Conservation (phyloP, 2,888 invertebrate species). For the Euclidia mi region DNA sequence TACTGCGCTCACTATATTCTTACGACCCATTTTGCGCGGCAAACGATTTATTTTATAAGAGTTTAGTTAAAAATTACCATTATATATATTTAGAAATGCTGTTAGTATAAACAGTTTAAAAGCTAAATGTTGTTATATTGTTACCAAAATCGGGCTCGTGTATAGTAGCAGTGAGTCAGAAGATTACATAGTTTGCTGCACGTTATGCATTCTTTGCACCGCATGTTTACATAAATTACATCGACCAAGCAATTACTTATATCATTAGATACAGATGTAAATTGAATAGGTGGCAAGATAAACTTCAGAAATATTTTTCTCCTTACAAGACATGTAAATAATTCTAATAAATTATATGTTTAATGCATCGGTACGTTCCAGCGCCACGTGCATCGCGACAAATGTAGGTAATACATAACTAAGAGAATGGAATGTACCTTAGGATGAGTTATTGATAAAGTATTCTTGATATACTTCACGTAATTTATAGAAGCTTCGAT, state of each 20-base stretch:
- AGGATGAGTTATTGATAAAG: conserved; percentile 9
- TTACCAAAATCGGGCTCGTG: conserved; percentile 8
- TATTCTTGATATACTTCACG: conserved; percentile 43
- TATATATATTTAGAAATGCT: conserved; percentile 19
- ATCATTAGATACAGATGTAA: no score
- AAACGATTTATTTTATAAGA: conserved; percentile 66
- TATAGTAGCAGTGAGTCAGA: conserved; percentile 19
- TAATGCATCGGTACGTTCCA: not conserved
- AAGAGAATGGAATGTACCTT: not conserved
- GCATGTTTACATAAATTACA: not conserved
- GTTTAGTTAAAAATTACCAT: conserved; percentile 59
- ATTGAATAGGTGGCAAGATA: not conserved
- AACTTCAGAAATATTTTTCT: not conserved
- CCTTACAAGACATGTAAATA: not conserved
- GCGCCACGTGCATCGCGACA: not conserved
- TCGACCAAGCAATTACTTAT: not conserved
- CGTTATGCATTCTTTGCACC: not conserved
- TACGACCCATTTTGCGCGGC: conserved; percentile 70
- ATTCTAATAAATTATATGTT: not conserved
- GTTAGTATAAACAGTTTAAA: conserved; percentile 28
- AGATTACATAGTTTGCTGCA: not conserved
- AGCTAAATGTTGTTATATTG: not conserved
- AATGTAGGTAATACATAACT: not conserved
- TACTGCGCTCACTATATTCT: conserved; percentile 74
- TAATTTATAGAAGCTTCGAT: conserved; percentile 67